Evolutionary conservation across 2,888 invertebrate genomes (phyloP), one percentile per base, ranked within the genome.

Genomic region (Leucophenga maculata): DNA sequence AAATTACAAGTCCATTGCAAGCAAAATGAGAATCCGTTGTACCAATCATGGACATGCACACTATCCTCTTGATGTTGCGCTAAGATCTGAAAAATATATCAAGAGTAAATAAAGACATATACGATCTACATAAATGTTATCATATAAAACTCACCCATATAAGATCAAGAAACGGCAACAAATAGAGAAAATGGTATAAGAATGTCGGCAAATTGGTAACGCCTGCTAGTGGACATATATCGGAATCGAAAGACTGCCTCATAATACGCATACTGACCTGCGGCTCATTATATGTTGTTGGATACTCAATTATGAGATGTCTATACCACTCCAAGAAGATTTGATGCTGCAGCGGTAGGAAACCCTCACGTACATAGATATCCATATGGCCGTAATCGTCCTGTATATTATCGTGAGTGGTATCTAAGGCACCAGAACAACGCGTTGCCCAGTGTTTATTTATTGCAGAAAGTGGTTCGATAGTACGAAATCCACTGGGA

Each of bases 311-410:
- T 6, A 57, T 64, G n/a, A 78, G 9, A 11, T 11, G 55, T n/a
- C 67, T 64, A 69, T 73, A 75, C 83, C 85, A 85, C 68, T 77
- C 75, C 0, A 74, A 0, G 72, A 85, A 85, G 32, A 85, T 69
- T 39, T 76, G 74, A 69, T 84, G 85, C 65, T 85, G 83, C 31
- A 86, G 52, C 67, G 85, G 86, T 1, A 86, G 75, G 57, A 86
- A 86, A 0, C 86, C 86, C 62, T 86, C 86, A 1, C 80, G 78
- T 52, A 82, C 75, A 60, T 86, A 86, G n/a, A 85, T 75, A 70
- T 86, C 86, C 55, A 74, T 76, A 16, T 76, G 50, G 0, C 31
- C 48, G 3, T 74, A 22, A 0, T 64, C 2, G 48, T 75, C 71
- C 1, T 68, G 46, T 2, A 64, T 69, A 65, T 75, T 72, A 6